Conservation (phyloP, 1,140 invertebrate genomes). For the Aplysia californica region DNA sequence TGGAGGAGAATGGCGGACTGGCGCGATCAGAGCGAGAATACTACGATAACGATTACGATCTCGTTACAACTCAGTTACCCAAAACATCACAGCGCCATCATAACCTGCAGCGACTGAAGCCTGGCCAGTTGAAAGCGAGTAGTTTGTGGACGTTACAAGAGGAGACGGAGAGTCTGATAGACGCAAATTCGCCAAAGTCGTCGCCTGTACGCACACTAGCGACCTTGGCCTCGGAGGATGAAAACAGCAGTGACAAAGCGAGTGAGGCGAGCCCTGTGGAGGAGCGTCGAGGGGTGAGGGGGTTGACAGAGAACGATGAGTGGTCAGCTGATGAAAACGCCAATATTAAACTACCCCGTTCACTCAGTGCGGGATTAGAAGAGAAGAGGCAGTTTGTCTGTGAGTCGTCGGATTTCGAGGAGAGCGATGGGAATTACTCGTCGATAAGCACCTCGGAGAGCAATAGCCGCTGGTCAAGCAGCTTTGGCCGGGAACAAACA, state of each 20-base stretch:
- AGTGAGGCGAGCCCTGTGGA: neutral
- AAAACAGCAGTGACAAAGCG: neutral
- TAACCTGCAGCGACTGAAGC: neutral
- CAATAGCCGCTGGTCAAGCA: neutral
- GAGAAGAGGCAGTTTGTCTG: neutral
- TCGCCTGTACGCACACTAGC: neutral
- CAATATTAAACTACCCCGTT: no score
- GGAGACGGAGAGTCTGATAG: constrained; percentile 19
- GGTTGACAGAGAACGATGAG: neutral
- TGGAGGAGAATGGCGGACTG: neutral
- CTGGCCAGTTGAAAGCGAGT: constrained; percentile 5
- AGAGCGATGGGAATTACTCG: constrained; percentile 28
- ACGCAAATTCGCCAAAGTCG: neutral
- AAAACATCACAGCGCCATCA: neutral
- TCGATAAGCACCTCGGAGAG: constrained; percentile 20
- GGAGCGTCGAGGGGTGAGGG: no score
- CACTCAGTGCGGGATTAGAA: neutral
- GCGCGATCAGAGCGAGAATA: neutral
- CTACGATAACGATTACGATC: constrained; percentile 22
- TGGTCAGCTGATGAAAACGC: no score
- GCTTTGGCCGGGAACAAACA: neutral
- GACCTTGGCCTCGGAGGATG: neutral
- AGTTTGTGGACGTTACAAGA: constrained; percentile 26
- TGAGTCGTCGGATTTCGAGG: constrained; percentile 18
- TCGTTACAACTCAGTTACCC: neutral